These are phyloP conservation scores for Hemaris fuciformis DNA, from an alignment of 2,888 invertebrate genomes.

Conservation along the genomic window DNA sequence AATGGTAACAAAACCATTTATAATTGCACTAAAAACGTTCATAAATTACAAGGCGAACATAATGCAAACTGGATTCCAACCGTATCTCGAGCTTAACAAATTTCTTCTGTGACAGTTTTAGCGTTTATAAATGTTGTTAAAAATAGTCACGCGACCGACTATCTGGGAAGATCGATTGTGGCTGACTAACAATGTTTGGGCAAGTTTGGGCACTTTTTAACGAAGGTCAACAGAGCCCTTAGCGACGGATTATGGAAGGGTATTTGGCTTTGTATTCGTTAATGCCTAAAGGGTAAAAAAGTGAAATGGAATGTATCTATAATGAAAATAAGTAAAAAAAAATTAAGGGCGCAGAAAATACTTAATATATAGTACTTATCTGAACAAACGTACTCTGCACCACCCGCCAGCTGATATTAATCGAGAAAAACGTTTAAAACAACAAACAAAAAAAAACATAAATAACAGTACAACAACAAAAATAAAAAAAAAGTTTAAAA, in stretches of 20 bases:
- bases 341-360: no score
- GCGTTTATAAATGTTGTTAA: constrained; percentile 22
- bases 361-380: no score
- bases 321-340: no score
- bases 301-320: no score
- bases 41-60: neutral
- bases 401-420: no score
- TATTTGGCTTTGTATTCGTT: neutral
- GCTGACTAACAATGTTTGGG: constrained; percentile 20
- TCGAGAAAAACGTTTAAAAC: no score
- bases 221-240: constrained; percentile 19
- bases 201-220: constrained; percentile 20
- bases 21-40: neutral
- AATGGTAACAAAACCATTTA: neutral
- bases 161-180: constrained; percentile 27
- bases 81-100: neutral
- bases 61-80: neutral
- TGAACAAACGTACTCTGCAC: no score
- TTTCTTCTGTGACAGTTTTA: constrained; percentile 22
- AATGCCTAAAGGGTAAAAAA: no score
- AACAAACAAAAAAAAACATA: no score
- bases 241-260: neutral
- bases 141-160: constrained; percentile 29
- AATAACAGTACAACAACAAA: no score
- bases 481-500: no score